Evolutionary conservation across 2,888 invertebrate species (phyloP).

Genomic region (Drosophila melanosoma): DNA sequence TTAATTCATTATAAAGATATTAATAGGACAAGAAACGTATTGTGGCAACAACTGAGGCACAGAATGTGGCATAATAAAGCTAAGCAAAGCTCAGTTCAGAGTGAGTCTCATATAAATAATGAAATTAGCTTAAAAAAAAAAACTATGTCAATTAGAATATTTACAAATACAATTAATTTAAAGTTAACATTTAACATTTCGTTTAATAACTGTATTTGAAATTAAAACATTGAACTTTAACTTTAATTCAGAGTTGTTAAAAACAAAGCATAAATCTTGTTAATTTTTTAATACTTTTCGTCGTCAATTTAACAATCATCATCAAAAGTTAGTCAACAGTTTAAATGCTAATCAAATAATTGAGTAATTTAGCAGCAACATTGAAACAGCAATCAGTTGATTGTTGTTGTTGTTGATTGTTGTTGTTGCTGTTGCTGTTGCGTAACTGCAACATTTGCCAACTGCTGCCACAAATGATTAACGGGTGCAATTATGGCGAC

Average conservation of each 20-base stretch:
- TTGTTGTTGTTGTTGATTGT: background rate
- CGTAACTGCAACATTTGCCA: conserved; percentile 23
- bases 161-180: no score
- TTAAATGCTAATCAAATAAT: conserved; percentile 31
- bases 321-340: background rate
- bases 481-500: conserved; percentile 42
- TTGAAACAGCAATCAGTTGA: background rate
- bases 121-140: background rate
- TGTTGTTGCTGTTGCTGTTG: background rate
- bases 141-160: background rate
- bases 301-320: background rate
- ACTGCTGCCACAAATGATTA: conserved; percentile 20
- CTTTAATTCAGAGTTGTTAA: background rate
- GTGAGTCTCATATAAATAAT: background rate
- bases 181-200: background rate
- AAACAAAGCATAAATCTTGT: background rate
- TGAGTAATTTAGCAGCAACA: conserved; percentile 39
- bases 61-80: background rate
- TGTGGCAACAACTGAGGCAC: background rate
- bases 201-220: background rate
- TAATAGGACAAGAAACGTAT: background rate
- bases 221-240: background rate
- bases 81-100: background rate
- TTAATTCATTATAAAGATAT: background rate
- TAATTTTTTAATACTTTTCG: background rate